Conservation (phyloP, 2,888 invertebrate genomes). For the Aporophyla lueneburgensis region DNA sequence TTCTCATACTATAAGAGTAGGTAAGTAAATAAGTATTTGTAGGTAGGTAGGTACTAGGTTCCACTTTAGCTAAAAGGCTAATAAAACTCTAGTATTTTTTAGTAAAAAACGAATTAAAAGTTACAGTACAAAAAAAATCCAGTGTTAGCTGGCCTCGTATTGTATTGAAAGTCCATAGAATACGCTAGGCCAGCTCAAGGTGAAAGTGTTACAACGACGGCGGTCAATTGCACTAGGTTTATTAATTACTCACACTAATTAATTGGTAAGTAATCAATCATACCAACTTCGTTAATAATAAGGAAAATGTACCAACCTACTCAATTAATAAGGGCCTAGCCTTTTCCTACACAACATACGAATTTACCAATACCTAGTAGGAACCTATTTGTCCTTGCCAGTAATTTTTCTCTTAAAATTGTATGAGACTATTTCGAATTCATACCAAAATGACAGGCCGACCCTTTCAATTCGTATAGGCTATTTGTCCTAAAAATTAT, state of each 20-base stretch:
- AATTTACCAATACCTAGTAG: too few species aligned
- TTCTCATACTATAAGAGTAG: too few species aligned
- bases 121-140: background rate
- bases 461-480: background rate
- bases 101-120: background rate
- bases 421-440: background rate
- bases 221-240: background rate
- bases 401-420: too few species aligned
- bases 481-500: background rate
- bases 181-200: too few species aligned
- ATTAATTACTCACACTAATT: background rate
- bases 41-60: background rate
- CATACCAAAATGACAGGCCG: too few species aligned
- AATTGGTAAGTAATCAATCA: background rate
- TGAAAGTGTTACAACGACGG: background rate
- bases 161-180: too few species aligned
- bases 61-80: background rate
- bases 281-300: background rate
- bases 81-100: background rate
- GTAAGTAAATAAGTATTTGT: background rate
- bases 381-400: too few species aligned
- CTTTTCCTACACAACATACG: too few species aligned
- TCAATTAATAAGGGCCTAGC: background rate
- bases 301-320: background rate
- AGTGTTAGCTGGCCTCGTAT: background rate